phyloP scores from a whole-genome alignment of 2,797 vertebrate genomes.

The Takifugu ocellatus region DNA sequence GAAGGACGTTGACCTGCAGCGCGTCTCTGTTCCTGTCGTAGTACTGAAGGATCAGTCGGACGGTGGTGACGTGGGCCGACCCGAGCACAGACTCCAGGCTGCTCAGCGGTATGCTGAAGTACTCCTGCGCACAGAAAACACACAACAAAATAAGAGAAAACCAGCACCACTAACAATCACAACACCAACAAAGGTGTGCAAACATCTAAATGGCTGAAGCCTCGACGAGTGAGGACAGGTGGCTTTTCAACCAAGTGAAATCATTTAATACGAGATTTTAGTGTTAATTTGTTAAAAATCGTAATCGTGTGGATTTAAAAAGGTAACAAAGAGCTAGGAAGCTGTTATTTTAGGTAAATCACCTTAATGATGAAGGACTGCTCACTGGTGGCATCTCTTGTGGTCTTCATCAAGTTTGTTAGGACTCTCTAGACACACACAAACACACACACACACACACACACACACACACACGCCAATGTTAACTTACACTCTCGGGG shows the following conservation, averaged over 20 bases:
- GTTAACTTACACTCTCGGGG: not conserved
- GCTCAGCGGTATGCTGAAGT: conserved; percentile 67
- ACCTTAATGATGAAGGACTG: conserved; percentile 71
- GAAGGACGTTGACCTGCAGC: conserved; percentile 59
- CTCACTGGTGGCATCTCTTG: conserved; percentile 54
- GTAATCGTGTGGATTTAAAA: no score
- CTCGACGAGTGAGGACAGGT: not conserved
- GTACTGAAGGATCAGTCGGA: conserved; percentile 72
- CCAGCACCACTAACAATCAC: no score
- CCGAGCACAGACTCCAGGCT: conserved; percentile 62
- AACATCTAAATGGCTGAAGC: no score
- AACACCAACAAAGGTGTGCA: no score
- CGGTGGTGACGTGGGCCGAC: conserved; percentile 55
- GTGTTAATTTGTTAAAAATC: no score
- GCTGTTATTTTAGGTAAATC: not conserved
- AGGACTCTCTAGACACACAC: conserved; percentile 65
- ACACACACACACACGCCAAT: conserved; percentile 24
- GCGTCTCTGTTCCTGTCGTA: conserved; percentile 60
- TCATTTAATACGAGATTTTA: no score
- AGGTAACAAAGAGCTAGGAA: not conserved
- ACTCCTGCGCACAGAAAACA: conserved; percentile 63
- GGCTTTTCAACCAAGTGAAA: no score
- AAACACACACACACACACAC: conserved; percentile 12
- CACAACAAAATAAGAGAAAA: not conserved
- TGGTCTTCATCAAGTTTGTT: conserved; percentile 71